phyloP scores from a whole-genome alignment of 2,113 vertebrate species.

The Gopherus flavomarginatus region DNA sequence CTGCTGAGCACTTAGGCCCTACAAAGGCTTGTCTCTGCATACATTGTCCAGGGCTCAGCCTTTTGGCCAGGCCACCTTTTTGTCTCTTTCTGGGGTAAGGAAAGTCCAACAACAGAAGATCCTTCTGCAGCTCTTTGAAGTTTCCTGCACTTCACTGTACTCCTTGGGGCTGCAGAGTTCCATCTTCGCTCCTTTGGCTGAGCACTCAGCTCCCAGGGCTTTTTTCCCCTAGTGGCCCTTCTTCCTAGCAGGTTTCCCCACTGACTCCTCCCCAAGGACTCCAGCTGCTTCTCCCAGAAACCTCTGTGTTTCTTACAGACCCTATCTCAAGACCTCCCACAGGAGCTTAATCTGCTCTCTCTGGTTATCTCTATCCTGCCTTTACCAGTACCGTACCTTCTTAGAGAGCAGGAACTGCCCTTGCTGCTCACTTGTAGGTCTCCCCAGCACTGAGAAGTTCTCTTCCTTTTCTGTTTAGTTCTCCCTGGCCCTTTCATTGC shows the following conservation, averaged over 20 bases:
- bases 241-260: neutral
- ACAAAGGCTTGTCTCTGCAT: no score
- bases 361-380: no score
- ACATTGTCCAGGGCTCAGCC: no score
- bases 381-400: neutral
- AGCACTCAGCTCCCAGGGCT: neutral
- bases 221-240: neutral
- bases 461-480: neutral
- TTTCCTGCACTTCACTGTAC: neutral
- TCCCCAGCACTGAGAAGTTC: no score
- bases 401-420: no score
- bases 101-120: neutral
- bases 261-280: constrained; percentile 29
- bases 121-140: neutral
- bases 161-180: neutral
- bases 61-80: neutral
- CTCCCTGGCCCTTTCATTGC: neutral
- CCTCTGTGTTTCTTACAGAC: neutral
- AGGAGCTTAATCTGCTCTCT: neutral
- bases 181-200: neutral
- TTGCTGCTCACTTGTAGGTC: no score
- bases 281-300: neutral
- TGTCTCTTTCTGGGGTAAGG: neutral
- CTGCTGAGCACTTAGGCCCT: no score
- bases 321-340: neutral